Evolutionary conservation across 2,797 vertebrate species (phyloP), one percentile per base, ranked within the genome.

Genomic region (Lateolabrax maculatus): DNA sequence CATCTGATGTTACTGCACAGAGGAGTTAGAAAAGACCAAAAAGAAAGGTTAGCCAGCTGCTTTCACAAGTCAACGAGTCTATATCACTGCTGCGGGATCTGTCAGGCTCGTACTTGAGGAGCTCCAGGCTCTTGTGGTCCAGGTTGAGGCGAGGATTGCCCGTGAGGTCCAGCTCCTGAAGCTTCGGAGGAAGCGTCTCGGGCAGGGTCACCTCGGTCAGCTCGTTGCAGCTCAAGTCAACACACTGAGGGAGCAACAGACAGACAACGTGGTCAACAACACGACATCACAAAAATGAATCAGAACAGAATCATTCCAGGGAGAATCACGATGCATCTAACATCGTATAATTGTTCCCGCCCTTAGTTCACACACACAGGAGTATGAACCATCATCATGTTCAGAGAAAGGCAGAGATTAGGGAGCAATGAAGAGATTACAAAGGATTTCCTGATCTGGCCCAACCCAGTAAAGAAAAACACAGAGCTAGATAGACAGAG

Each of bases 211-310:
- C 91, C 92, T 98, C 98, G 0, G 92, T 97, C 82, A 99, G 92
- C 87, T 99, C 98, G 31, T 99, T 99, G 91, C 98, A 99, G 94
- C 98, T 98, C 90, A 99, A 92, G 87, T 99, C 98, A 37, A 99
- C 97, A 18, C 97, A 98, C 98, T 95, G 84, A 66, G 18, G 57
- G 27, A 18, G 36, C 34, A 8, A 68, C 61, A 19, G 13, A 39
- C 4, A 19, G 49, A 55, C 1, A 31, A 4, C 49, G 27, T 31
- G 19, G 44, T 60, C 63, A 19, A 29, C 23, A 44, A 44, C 23
- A 19, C 7, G n/a, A n/a, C n/a, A n/a, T n/a, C n/a, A n/a, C n/a
- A n/a, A n/a, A n/a, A n/a, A n/a, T n/a, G n/a, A n/a, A 67, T 31
- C 3, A 9, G 31, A 19, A 6, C 34, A 23, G 13, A 44, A 9